A percentile compares a stretch with the other conserved stretches of the same genome.
Evolutionary conservation across 2,888 invertebrate genomes (phyloP).

Genomic region (Agrotis exclamationis): DNA sequence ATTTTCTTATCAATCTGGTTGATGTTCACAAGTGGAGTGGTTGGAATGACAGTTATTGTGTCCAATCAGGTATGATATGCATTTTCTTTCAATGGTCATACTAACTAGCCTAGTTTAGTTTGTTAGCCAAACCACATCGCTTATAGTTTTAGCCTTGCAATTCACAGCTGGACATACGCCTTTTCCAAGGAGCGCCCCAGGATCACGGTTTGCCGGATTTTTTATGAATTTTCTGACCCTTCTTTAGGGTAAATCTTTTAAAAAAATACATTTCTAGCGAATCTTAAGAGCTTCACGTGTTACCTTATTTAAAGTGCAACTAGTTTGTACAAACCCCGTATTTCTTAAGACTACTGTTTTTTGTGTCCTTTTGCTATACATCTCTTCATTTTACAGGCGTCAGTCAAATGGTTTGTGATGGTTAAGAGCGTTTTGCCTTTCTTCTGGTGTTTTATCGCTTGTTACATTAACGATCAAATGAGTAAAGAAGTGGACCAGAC

Average conservation of each 20-base stretch:
- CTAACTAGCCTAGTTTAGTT: too few relatives aligned
- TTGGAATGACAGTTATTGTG: slow-evolving; percentile 74
- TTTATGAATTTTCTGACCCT: too few relatives aligned
- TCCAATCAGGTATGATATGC: slow-evolving; percentile 68
- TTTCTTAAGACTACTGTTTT: not conserved
- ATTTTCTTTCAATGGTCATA: not conserved
- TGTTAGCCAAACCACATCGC: not conserved
- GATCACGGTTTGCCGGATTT: too few relatives aligned
- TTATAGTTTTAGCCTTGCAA: too few relatives aligned
- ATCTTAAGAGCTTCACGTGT: too few relatives aligned
- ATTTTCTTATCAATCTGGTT: slow-evolving; percentile 74
- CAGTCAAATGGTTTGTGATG: slow-evolving; percentile 69
- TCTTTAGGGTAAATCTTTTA: too few relatives aligned
- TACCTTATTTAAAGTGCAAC: not conserved
- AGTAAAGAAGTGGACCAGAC: slow-evolving; percentile 75
- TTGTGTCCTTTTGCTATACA: not conserved
- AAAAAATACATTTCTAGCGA: too few relatives aligned
- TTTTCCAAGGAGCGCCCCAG: too few relatives aligned
- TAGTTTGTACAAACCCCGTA: not conserved
- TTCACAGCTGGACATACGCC: too few relatives aligned
- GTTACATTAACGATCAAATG: slow-evolving; percentile 75
- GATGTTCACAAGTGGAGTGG: slow-evolving; percentile 79
- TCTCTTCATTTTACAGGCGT: slow-evolving; percentile 33
- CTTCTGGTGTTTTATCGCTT: slow-evolving; percentile 74
- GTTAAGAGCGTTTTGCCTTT: slow-evolving; percentile 71